Evolutionary conservation across 2,113 vertebrate species (phyloP).

Genomic region (Patagioenas fasciata): DNA sequence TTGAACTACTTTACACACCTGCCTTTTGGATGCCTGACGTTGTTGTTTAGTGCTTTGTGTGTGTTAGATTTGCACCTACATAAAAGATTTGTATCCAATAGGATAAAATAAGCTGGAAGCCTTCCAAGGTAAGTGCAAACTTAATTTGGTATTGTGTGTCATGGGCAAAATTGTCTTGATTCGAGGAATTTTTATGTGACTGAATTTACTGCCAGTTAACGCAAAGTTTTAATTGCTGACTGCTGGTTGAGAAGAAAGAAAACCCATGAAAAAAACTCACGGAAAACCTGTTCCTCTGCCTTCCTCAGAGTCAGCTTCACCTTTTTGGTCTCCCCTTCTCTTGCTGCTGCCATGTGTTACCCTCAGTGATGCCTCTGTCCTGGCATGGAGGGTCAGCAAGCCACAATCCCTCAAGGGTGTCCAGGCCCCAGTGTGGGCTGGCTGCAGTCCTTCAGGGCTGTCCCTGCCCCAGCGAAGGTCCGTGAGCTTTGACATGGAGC

Average conservation of each 20-base stretch:
- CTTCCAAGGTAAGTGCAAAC: background rate
- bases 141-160: background rate
- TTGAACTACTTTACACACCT: background rate
- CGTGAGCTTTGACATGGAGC: background rate
- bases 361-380: background rate
- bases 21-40: background rate
- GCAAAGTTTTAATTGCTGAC: background rate
- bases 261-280: background rate
- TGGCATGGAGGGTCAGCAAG: rapidly evolving
- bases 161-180: background rate
- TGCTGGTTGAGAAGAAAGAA: background rate
- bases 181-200: background rate
- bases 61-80: background rate
- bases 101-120: background rate
- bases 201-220: background rate
- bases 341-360: background rate
- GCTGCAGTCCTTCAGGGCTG: background rate
- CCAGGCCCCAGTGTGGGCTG: background rate
- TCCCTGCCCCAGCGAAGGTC: background rate
- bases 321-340: background rate
- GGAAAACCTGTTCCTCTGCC: background rate
- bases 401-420: background rate
- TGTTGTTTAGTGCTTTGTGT: background rate
- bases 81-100: background rate
- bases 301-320: background rate